A percentile compares a stretch with the other conserved stretches of the same genome.
phyloP scores from a whole-genome alignment of 2,113 vertebrate species.

The Dipodomys merriami region DNA sequence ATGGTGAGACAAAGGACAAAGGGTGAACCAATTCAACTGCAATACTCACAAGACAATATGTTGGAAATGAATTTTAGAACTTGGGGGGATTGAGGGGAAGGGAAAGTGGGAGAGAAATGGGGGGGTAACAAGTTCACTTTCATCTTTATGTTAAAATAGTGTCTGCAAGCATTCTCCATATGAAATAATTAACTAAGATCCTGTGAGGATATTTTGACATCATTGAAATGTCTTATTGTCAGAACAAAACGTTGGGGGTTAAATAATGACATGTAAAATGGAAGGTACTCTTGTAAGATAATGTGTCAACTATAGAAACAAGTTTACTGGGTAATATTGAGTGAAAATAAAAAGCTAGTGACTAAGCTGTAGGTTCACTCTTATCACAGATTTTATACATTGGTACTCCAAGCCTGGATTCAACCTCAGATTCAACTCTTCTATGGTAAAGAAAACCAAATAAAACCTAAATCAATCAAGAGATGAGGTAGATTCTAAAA shows the following conservation, averaged over 20 bases:
- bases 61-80: too few species aligned
- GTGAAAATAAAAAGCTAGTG: neutral
- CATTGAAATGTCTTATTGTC: conserved; percentile 3
- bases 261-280: neutral
- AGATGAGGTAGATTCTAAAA: neutral
- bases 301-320: conserved; percentile 2
- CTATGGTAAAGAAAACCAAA: neutral
- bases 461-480: neutral
- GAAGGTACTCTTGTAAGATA: conserved; percentile 13
- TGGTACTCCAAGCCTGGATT: too few species aligned
- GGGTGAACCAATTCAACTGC: too few species aligned
- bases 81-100: too few species aligned
- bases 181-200: neutral
- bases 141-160: conserved; percentile 1
- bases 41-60: too few species aligned
- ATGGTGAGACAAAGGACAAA: too few species aligned
- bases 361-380: too few species aligned
- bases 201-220: neutral
- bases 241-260: neutral
- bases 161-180: neutral
- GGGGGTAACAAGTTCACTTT: neutral
- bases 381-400: neutral
- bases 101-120: too few species aligned
- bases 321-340: neutral
- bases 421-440: neutral